phyloP scores from a whole-genome alignment of 2,888 invertebrate species.

The Teleiodes luculella region DNA sequence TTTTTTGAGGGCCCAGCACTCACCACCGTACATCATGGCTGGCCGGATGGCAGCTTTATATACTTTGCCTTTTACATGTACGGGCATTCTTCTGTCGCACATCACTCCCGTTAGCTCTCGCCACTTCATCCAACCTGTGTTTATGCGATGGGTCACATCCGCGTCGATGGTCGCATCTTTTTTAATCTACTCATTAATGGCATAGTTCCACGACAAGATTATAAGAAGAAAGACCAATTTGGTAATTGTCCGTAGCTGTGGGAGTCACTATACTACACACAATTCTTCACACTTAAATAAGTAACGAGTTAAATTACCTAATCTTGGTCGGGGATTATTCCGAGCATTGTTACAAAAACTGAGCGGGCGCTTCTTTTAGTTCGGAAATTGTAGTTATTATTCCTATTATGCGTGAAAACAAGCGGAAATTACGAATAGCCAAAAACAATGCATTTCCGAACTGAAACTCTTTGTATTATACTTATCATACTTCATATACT shows the following conservation, averaged over 20 bases:
- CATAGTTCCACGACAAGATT: not conserved
- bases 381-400: not conserved
- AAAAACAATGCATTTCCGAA: slow-evolving; percentile 6
- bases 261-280: not conserved
- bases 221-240: not conserved
- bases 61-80: too few relatives aligned
- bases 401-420: not conserved
- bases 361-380: not conserved
- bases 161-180: too few relatives aligned
- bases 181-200: too few relatives aligned
- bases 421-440: not conserved
- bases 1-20: too few relatives aligned
- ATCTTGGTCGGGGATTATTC: not conserved
- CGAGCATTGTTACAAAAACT: not conserved
- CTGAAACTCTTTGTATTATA: too few relatives aligned
- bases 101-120: too few relatives aligned
- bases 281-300: not conserved
- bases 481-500: too few relatives aligned
- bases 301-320: not conserved
- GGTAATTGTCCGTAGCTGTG: not conserved
- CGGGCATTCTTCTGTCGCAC: too few relatives aligned
- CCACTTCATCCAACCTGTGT: too few relatives aligned
- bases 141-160: too few relatives aligned
- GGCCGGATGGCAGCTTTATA: too few relatives aligned
- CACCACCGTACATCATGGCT: too few relatives aligned